These are phyloP conservation scores for Cladorhizidae sp. DNA, from an alignment of 37 sponge, comb jelly and placozoan species.

Conservation along the genomic window DNA sequence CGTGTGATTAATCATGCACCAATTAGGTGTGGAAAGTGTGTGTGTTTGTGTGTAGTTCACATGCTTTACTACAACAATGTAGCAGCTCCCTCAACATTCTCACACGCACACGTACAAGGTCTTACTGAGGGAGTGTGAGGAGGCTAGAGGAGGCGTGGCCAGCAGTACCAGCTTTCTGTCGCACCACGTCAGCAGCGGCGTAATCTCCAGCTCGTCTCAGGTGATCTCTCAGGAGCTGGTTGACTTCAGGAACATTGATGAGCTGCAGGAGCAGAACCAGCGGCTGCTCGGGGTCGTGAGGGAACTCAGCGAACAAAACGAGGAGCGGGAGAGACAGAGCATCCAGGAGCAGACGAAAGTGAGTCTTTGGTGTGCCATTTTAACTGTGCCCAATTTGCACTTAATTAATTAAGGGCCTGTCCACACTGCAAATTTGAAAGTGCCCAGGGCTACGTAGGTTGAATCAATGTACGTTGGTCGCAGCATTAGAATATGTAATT, in stretches of 20 bases:
- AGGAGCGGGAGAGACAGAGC: constrained; percentile 70
- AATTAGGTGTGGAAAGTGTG: too few species aligned
- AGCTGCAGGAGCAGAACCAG: constrained; percentile 93
- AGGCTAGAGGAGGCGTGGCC: constrained; percentile 84
- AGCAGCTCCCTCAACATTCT: too few species aligned
- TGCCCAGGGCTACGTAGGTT: too few species aligned
- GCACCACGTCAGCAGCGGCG: constrained; percentile 32
- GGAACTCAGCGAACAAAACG: constrained; percentile 82
- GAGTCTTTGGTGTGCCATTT: too few species aligned
- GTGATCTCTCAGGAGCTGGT: constrained; percentile 80
- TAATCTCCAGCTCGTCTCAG: constrained; percentile 81
- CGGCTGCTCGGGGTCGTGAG: constrained; percentile 86
- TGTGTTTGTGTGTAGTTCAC: too few species aligned
- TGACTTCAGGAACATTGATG: constrained; percentile 80
- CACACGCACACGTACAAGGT: too few species aligned
- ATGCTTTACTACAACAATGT: too few species aligned
- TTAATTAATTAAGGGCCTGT: not conserved
- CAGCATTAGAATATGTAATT: too few species aligned
- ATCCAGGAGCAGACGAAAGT: constrained; percentile 61
- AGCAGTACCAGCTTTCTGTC: constrained; percentile 36
- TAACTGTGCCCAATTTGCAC: not conserved
- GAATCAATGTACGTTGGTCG: too few species aligned
- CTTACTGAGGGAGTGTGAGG: constrained; percentile 86
- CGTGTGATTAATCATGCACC: too few species aligned
- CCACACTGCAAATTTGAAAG: not conserved